Evolutionary conservation across 2,888 invertebrate genomes (phyloP), one percentile per base, ranked within the genome.

Genomic region (Empis livida): DNA sequence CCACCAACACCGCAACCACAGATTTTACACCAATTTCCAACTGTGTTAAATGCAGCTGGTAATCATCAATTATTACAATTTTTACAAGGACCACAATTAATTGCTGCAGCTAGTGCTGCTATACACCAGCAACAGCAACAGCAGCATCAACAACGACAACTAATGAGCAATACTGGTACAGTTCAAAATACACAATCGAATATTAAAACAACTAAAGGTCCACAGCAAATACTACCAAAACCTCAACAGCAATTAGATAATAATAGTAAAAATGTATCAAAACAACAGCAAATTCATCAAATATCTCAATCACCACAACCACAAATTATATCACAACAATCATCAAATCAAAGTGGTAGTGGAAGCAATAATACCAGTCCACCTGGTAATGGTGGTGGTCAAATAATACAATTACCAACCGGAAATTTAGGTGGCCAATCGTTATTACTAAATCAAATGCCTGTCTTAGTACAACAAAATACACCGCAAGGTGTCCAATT

Each of bases 401-500:
- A 68, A 54, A 67, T 70, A 15, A 54, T 70, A 46, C 42, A 27
- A 27, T 44, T 70, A 50, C 67, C 67, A 5, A 60, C 65, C 23
- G 61, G 62, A 30, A 58, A 58, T 50, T 49, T 58, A 8, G 58
- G 57, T 46, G 62, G 64, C 20, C 70, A 68, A 49, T 67, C 67
- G 23, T 52, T 70, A 56, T 54, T 70, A 35, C 57, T 70, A 32
- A 70, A 70, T 56, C 68, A 71, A 56, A 69, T 71, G 64, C 78
- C 77, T 44, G 73, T 79, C 52, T 64, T 79, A 57, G 75, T 79
- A 51, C 79, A 79, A 56, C 79, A 78, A 58, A 77, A 78, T 60
- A 70, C 73, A 2, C 74, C 79, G 44, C 80, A 80, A 56, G 80
- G 80, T 42, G 80, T 84, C 47, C 84, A 84, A 61, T 74, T 84